These are phyloP conservation scores for Gopherus evgoodei DNA, from an alignment of 2,113 vertebrate genomes.

Conservation along the genomic window DNA sequence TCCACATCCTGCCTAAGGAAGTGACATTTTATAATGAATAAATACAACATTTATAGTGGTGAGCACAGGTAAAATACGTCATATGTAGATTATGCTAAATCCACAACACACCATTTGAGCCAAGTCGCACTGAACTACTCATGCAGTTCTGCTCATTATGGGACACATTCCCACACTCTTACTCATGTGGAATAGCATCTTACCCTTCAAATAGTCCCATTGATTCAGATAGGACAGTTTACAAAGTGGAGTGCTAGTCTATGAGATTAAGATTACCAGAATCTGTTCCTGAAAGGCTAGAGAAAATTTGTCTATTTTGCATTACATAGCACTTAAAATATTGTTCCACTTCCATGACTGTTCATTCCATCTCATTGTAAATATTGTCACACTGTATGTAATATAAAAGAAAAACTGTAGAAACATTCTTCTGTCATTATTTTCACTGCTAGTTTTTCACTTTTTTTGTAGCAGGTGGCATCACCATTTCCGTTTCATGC, in stretches of 20 bases:
- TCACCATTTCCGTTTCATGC: neutral
- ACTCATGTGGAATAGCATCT: neutral
- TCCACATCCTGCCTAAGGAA: slow-evolving; percentile 34
- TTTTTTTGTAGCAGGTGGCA: neutral
- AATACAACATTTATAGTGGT: neutral
- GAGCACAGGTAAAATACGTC: neutral
- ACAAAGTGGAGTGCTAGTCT: neutral
- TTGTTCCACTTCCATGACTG: neutral
- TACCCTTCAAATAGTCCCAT: neutral
- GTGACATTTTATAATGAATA: neutral
- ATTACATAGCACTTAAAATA: neutral
- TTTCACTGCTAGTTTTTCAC: neutral
- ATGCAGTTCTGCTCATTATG: neutral
- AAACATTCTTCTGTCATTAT: neutral
- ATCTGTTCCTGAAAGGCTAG: neutral
- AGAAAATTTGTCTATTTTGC: neutral
- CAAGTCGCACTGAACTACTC: neutral
- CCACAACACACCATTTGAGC: neutral
- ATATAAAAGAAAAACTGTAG: neutral
- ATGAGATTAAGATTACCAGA: neutral
- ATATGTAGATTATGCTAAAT: neutral
- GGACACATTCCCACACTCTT: neutral
- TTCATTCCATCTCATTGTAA: neutral
- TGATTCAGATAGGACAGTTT: neutral
- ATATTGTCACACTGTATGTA: neutral